Percentiles rank a stretch among this genome's conserved stretches.
These are phyloP conservation scores for Calliopum simillimum DNA, from an alignment of 2,888 invertebrate species.

Conservation along the genomic window DNA sequence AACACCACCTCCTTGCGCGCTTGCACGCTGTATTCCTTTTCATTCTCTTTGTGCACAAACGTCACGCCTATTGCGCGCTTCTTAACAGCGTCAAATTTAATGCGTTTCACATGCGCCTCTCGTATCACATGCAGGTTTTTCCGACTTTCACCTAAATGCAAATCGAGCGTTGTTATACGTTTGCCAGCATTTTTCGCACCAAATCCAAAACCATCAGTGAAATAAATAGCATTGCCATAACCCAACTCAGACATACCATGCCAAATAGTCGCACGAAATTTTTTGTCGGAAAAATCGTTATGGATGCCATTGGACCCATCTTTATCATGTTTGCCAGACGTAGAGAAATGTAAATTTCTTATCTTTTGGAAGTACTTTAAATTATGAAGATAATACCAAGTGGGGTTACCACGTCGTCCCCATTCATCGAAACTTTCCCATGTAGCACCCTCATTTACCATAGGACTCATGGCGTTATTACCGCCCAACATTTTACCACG, in stretches of 20 bases:
- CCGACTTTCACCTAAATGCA: conserved; percentile 73
- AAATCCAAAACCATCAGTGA: conserved; percentile 85
- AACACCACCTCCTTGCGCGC: conserved; percentile 87
- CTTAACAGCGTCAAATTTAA: conserved; percentile 70
- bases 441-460: conserved; percentile 77
- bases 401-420: conserved; percentile 73
- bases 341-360: conserved; percentile 72
- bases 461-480: conserved; percentile 74
- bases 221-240: conserved; percentile 80
- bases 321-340: conserved; percentile 71
- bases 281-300: conserved; percentile 79
- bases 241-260: conserved; percentile 85
- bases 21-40: conserved; percentile 65
- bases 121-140: conserved; percentile 73
- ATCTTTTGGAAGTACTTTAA: conserved; percentile 87
- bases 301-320: conserved; percentile 72
- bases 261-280: conserved; percentile 75
- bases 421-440: conserved; percentile 76
- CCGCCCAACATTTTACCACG: conserved; percentile 78
- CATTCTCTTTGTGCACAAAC: conserved; percentile 69
- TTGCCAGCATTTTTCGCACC: conserved; percentile 86
- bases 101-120: conserved; percentile 71
- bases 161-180: conserved; percentile 82
- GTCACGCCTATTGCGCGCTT: conserved; percentile 70
- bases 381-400: conserved; percentile 82